Conservation (phyloP, 2,888 invertebrate genomes). For the Trichacis sp. region DNA sequence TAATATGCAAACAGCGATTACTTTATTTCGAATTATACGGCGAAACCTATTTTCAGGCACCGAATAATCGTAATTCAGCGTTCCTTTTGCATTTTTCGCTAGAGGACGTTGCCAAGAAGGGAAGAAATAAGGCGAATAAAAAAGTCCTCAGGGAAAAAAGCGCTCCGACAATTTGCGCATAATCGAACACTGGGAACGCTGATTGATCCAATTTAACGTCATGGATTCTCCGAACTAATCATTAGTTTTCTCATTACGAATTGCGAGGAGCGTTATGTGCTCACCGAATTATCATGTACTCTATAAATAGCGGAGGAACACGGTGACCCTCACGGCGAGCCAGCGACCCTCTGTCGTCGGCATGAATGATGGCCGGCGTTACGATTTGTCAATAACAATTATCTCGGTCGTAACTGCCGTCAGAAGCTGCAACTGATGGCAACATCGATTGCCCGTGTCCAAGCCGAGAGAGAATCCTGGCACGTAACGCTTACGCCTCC, state of each 20-base stretch:
- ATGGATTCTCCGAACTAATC: conserved; percentile 24
- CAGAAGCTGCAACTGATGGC: conserved; percentile 63
- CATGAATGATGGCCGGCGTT: conserved; percentile 64
- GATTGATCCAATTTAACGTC: background rate
- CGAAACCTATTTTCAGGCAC: conserved; percentile 48
- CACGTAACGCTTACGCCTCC: background rate
- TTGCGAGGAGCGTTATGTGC: conserved; percentile 28
- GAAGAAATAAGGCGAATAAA: background rate
- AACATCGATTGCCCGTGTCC: conserved; percentile 60
- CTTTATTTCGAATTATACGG: conserved; percentile 62
- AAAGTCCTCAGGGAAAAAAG: background rate
- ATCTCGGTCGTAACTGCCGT: conserved; percentile 56
- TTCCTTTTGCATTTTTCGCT: background rate
- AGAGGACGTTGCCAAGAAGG: background rate
- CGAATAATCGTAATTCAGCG: conserved; percentile 17
- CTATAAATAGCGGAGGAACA: conserved; percentile 41
- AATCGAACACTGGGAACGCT: background rate
- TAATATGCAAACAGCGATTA: conserved; percentile 68
- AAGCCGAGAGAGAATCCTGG: conserved; percentile 12
- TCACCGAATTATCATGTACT: conserved; percentile 42
- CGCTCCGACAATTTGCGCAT: background rate
- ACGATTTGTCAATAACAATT: conserved; percentile 67
- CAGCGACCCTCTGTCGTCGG: conserved; percentile 41
- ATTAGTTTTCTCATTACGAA: conserved; percentile 40
- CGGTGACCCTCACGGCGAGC: conserved; percentile 23